Evolutionary conservation across 1,140 invertebrate genomes (phyloP), one percentile per base, ranked within the genome.

Genomic region (Drosophila tsacasi): DNA sequence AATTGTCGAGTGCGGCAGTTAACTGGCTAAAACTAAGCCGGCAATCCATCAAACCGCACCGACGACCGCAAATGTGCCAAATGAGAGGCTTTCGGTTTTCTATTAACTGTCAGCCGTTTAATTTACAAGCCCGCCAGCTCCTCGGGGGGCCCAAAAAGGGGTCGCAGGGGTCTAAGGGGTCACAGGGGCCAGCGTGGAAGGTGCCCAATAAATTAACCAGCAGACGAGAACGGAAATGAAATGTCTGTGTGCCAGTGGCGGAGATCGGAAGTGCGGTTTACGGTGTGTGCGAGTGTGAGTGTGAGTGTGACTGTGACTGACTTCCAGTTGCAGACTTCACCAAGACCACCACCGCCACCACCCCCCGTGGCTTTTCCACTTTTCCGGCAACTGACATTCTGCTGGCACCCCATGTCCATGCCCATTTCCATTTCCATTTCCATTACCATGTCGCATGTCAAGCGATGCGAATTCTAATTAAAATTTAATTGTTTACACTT

Each of bases 401-500:
- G 52, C 60, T 62, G 77, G 47, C 46, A 25, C 40, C 21, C 54
- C 54, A n/a, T 12, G 21, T n/a, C 54, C 54, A 37, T 12, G 8
- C 0, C 27, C 27, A 32, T 50, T 47, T 6, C 47, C 49, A 19
- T 27, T 25, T n/a, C 25, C 46, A 49, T 50, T n/a, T 3, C 65
- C 65, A 63, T 62, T 71, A 59, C 67, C 72, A 81, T 71, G 63
- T 58, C 64, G 58, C 73, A 72, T 81, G 77, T 87, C 83, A 87
- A 87, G 47, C 83, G 69, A 81, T 79, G 77, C 73, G 78, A 67
- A 84, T 89, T 90, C 85, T 89, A 89, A 89, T 89, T 89, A 89
- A 89, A 90, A 79, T 89, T 89, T 89, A 89, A 89, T 90, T 89
- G 85, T 89, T 89, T 89, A 84, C 85, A 89, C 85, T 89, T 83